Base-by-base conservation (phyloP, 2,113 vertebrate genomes). In the Accipiter cooperii region DNA sequence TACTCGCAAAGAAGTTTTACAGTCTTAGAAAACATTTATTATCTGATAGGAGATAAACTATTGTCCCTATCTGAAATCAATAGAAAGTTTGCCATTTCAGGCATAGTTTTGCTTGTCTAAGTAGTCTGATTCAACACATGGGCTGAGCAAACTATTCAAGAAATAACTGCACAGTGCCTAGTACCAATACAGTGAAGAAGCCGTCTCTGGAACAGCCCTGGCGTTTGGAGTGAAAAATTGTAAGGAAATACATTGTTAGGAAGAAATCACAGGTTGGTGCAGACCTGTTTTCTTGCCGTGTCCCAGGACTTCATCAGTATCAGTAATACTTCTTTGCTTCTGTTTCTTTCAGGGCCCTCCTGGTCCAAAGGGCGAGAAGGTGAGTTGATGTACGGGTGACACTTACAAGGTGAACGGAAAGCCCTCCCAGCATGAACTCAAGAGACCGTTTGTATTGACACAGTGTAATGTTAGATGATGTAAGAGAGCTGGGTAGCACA, bases 281-380 rank as follows among this genome's bases (percentile, higher is more conserved):
- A 57, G 83, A 9, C 13, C 1, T 93, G 12, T 71, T 60, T 60
- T 54, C 68, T 91, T 51, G 20, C 51, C 6, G 16, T 16, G 13
- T 86, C 25, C 17, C 10, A n/a, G 36, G 60, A 60, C 11, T 91
- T 81, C 33, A 25, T 46, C 78, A 46, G 18, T 22, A 31, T 63
- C 28, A 61, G 16, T 86, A 74, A 96, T 13, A 85, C 55, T 57
- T 89, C 9, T 70, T 55, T 95, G 77, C 89, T 80, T 77, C 68
- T 97, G 15, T 97, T 96, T 97, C 93, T 98, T 91, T 78, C 93
- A 99, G 99, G 99, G 99, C 49, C 98, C 99, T 96, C 98, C 99
- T 84, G 99, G 99, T 98, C 98, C 97, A 73, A 99, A 99, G 98
- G 99, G 99, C 93, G 99, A 99, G 90, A 99, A 99, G 99, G 99